Base-by-base conservation (phyloP, 2,113 vertebrate species). In the Macheiramphus alcinus region DNA sequence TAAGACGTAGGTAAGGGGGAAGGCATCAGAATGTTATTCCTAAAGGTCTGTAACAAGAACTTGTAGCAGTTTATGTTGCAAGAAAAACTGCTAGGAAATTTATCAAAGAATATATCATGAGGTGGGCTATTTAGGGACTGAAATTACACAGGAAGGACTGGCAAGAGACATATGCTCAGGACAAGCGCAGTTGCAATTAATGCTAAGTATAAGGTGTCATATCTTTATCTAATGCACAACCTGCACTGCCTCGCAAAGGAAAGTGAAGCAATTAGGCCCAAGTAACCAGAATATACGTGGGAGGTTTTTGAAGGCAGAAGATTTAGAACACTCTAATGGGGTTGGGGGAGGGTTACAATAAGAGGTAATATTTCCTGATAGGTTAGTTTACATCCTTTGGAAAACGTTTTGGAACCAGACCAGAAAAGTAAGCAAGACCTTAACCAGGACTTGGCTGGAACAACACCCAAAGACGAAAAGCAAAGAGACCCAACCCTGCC, bases 131-230 rank as follows among this genome's bases (percentile, higher is more conserved):
- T 98, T 96, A 93, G 93, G 81, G 95, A 97, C 81, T 93, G 67
- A 94, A 98, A 97, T 97, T 95, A 97, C 95, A 96, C 76, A 94
- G 94, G 96, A 95, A 88, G 85, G 76, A 90, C 72, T 66, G 63
- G 86, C 74, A 89, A 94, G 87, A 86, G 94, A 90, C 29, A 9
- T 86, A 76, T 6, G 42, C 72, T 80, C 55, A 71, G 92, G 94
- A 95, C 76, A 96, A 96, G 93, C 3, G 3, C 67, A 95, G 89
- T 93, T 71, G 66, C 96, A 97, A 97, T 98, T 96, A 97, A 95
- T 95, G 86, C 93, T 97, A 98, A 98, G 94, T 95, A 98, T 95
- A 94, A 98, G 96, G 94, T 97, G 98, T 96, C 97, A 72, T 87
- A 90, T 83, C 91, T 93, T 93, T 80, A 93, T 88, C 43, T 95